Conservation (phyloP, 2,888 invertebrate genomes). For the Euzetes globulus region DNA sequence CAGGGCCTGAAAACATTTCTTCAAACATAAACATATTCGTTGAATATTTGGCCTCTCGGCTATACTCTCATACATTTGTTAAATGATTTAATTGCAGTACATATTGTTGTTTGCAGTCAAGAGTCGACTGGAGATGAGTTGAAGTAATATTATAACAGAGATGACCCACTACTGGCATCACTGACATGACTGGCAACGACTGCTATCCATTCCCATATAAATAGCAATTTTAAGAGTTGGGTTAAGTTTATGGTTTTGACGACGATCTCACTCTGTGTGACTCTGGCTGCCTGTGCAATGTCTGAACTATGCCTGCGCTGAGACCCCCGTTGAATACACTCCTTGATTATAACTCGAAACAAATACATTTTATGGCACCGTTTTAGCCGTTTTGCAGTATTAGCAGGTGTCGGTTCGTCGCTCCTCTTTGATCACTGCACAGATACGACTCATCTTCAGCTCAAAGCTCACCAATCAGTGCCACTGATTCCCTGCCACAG, state of each 20-base stretch:
- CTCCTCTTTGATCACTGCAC: slow-evolving; percentile 15
- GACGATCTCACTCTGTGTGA: not conserved
- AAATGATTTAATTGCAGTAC: slow-evolving; percentile 12
- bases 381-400: slow-evolving; percentile 25
- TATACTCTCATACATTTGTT: slow-evolving; percentile 11
- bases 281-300: not conserved
- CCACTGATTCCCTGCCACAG: not conserved
- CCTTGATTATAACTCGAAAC: slow-evolving; percentile 17
- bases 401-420: slow-evolving; percentile 20
- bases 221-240: slow-evolving; percentile 22
- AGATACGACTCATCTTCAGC: slow-evolving; percentile 16
- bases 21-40: not conserved
- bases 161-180: not conserved
- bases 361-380: slow-evolving; percentile 27
- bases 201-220: slow-evolving; percentile 21
- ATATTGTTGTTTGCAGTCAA: slow-evolving; percentile 8
- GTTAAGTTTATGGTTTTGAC: slow-evolving; percentile 22
- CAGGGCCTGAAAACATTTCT: not conserved
- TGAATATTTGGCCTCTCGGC: not conserved
- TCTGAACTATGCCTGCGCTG: not conserved
- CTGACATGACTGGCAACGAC: not conserved
- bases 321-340: slow-evolving; percentile 27
- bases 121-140: not conserved
- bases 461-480: not conserved
- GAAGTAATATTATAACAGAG: not conserved